Evolutionary conservation across 1,140 invertebrate species (phyloP).

Genomic region (Babylonia areolata): DNA sequence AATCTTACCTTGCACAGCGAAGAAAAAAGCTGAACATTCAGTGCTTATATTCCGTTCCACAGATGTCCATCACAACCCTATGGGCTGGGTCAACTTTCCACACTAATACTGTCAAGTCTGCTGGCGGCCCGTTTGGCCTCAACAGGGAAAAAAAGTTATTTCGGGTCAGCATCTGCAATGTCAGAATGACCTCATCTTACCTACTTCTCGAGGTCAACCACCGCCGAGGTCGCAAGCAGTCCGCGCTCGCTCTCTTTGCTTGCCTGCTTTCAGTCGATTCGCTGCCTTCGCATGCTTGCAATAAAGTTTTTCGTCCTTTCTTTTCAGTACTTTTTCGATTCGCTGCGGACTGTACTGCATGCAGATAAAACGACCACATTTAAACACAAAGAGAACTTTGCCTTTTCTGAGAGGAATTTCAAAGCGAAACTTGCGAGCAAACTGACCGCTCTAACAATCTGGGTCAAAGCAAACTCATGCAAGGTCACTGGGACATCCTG

Average conservation of each 20-base stretch:
- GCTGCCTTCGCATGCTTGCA: background rate
- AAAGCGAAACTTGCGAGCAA: constrained; percentile 9
- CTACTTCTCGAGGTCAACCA: constrained; percentile 51
- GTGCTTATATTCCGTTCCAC: background rate
- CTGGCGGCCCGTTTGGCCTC: constrained; percentile 15
- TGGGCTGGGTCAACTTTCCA: background rate
- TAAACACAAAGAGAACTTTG: background rate
- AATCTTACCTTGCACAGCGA: background rate
- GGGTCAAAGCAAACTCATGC: constrained; percentile 36
- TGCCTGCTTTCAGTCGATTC: constrained; percentile 6
- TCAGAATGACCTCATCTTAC: constrained; percentile 52
- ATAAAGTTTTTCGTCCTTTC: background rate
- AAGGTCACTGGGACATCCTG: constrained; percentile 37
- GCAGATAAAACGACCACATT: background rate
- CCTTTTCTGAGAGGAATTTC: background rate
- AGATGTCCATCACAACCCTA: background rate
- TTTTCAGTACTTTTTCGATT: background rate
- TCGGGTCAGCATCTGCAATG: constrained; percentile 50
- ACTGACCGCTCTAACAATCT: constrained; percentile 30
- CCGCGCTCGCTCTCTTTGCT: constrained; percentile 23
- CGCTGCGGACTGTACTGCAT: background rate
- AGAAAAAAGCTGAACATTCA: background rate
- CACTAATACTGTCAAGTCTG: constrained; percentile 4
- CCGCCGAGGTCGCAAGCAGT: constrained; percentile 44
- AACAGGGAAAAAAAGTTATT: constrained; percentile 40